These are phyloP conservation scores for Oscheius sp. DNA, from an alignment of 2,888 invertebrate species.

Conservation along the genomic window DNA sequence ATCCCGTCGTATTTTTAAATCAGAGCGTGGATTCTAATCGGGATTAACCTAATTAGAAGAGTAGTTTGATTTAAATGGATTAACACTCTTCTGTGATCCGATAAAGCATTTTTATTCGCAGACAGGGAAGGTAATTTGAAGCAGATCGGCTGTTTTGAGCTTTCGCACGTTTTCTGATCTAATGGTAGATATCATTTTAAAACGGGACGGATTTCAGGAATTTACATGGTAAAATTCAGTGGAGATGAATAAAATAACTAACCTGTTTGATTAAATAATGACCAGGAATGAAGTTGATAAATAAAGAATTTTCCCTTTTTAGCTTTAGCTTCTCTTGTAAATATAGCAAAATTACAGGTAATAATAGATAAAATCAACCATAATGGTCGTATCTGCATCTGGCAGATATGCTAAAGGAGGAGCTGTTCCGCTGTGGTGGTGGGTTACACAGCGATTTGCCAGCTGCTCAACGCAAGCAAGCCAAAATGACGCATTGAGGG, in stretches of 20 bases:
- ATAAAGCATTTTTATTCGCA: too few species aligned
- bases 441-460: constrained; percentile 32
- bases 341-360: neutral
- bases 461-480: constrained; percentile 26
- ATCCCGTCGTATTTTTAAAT: too few species aligned
- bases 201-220: too few species aligned
- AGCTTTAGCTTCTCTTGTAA: constrained; percentile 45
- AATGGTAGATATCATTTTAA: too few species aligned
- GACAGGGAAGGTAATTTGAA: too few species aligned
- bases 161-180: too few species aligned
- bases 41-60: too few species aligned
- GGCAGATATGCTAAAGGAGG: constrained; percentile 27
- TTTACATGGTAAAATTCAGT: too few species aligned
- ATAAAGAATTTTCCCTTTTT: constrained; percentile 63
- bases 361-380: constrained; percentile 28
- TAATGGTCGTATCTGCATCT: constrained; percentile 18
- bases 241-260: neutral
- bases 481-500: constrained; percentile 30
- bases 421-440: constrained; percentile 23
- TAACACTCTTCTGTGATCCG: too few species aligned
- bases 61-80: too few species aligned
- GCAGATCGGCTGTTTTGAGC: neutral
- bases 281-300: constrained; percentile 69
- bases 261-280: constrained; percentile 68
- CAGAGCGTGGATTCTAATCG: too few species aligned